phyloP scores from a whole-genome alignment of 2,888 invertebrate genomes.

The Pammene fasciana region DNA sequence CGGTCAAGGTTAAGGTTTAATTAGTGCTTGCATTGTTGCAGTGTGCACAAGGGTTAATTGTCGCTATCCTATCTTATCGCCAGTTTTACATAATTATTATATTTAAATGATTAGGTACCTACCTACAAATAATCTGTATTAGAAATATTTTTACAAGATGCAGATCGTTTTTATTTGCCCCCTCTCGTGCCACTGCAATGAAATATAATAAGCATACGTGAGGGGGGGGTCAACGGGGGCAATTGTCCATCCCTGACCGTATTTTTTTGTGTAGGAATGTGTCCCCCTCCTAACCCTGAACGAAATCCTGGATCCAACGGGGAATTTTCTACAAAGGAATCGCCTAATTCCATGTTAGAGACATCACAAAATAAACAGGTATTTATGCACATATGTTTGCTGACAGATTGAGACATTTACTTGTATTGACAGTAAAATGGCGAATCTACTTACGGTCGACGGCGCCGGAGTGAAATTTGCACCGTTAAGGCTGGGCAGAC shows the following conservation, averaged over 20 bases:
- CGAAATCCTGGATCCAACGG: too few species aligned
- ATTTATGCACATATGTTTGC: slow-evolving; percentile 1
- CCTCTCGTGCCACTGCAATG: too few species aligned
- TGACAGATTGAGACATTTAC: slow-evolving; percentile 74
- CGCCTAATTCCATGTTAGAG: not conserved
- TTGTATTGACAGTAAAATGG: slow-evolving; percentile 76
- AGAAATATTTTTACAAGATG: too few species aligned
- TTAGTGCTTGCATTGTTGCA: not conserved
- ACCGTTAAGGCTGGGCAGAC: slow-evolving; percentile 61
- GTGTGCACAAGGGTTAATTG: not conserved
- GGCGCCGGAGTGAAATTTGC: slow-evolving; percentile 73
- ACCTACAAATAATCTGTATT: too few species aligned
- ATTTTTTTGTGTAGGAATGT: too few species aligned
- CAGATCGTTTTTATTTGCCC: too few species aligned
- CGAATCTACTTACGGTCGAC: slow-evolving; percentile 61
- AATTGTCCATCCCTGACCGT: too few species aligned
- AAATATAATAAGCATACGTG: too few species aligned
- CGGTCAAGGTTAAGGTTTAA: not conserved
- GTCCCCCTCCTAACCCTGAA: too few species aligned
- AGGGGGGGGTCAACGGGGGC: too few species aligned
- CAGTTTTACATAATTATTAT: too few species aligned
- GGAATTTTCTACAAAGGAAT: not conserved
- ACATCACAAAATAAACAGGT: not conserved
- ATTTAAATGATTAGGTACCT: too few species aligned
- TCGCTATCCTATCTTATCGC: not conserved